Percentiles rank a stretch among this genome's conserved stretches.
These are phyloP conservation scores for Peromyscus aztecus DNA, from an alignment of 2,797 vertebrate species.

Conservation along the genomic window DNA sequence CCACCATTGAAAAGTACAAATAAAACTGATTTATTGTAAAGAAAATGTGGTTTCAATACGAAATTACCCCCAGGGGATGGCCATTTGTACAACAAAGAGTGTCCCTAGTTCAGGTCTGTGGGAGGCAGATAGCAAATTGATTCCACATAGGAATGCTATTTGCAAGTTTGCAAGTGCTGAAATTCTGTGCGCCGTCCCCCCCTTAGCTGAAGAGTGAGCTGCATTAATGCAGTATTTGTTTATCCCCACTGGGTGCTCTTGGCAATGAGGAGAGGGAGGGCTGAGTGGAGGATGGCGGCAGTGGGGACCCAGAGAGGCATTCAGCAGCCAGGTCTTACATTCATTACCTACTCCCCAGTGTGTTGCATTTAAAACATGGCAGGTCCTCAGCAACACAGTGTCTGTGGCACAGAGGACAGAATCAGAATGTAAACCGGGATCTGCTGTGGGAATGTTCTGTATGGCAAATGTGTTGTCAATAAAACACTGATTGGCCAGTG, in stretches of 20 bases:
- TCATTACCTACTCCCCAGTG: neutral
- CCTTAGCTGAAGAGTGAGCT: neutral
- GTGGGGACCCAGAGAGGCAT: neutral
- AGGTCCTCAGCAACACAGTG: neutral
- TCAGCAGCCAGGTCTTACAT: neutral
- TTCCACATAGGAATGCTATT: conserved; percentile 60
- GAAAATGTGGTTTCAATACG: conserved; percentile 58
- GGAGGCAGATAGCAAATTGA: neutral
- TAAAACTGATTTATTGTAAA: conserved; percentile 65
- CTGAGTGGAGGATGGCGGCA: neutral
- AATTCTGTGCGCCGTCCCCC: neutral
- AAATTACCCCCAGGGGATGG: conserved; percentile 44
- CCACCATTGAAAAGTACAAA: conserved; percentile 67
- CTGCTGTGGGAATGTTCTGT: no score
- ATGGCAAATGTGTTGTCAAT: no score
- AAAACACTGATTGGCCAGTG: no score
- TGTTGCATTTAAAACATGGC: neutral
- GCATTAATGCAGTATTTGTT: conserved; percentile 14
- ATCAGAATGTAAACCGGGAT: neutral
- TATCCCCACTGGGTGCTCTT: neutral
- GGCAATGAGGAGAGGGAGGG: neutral
- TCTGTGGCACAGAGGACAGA: neutral
- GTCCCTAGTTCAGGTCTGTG: conserved; percentile 7
- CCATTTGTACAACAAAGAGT: conserved; percentile 45
- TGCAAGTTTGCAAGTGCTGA: neutral